phyloP scores from a whole-genome alignment of 2,113 vertebrate species.

The Lichenostomus cassidix region DNA sequence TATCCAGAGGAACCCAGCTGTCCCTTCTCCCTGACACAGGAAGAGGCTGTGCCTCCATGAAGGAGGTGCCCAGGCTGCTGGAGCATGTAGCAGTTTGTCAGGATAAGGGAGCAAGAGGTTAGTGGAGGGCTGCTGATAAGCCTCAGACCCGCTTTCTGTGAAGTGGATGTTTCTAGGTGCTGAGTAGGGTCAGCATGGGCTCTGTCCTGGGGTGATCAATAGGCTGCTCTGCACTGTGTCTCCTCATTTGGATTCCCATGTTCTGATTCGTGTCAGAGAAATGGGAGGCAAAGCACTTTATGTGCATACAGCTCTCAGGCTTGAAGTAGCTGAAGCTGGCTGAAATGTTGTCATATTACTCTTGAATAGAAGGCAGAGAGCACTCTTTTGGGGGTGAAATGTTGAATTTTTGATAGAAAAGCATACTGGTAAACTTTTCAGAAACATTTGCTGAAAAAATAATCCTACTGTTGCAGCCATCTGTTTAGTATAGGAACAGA shows the following conservation, averaged over 20 bases:
- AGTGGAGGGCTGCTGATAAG: background rate
- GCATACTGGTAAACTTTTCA: background rate
- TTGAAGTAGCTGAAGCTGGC: background rate
- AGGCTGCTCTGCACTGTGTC: background rate
- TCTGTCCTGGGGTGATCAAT: background rate
- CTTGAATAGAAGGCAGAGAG: background rate
- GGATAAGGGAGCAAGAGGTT: too few relatives aligned
- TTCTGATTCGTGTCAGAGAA: background rate
- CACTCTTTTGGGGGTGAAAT: background rate
- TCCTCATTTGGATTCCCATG: background rate
- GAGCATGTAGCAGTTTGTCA: background rate
- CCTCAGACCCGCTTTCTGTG: background rate
- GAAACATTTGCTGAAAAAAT: background rate
- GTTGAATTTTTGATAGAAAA: background rate
- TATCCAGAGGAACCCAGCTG: background rate
- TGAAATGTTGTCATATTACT: background rate
- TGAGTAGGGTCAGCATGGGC: background rate
- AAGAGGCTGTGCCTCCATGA: background rate
- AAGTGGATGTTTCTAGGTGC: background rate
- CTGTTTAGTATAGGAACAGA: background rate
- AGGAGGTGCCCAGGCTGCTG: background rate
- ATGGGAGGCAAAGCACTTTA: background rate
- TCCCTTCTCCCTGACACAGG: background rate
- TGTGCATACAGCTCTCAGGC: background rate
- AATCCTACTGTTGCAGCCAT: background rate